phyloP scores from a whole-genome alignment of 2,888 invertebrate species.

The Erebia ligea region DNA sequence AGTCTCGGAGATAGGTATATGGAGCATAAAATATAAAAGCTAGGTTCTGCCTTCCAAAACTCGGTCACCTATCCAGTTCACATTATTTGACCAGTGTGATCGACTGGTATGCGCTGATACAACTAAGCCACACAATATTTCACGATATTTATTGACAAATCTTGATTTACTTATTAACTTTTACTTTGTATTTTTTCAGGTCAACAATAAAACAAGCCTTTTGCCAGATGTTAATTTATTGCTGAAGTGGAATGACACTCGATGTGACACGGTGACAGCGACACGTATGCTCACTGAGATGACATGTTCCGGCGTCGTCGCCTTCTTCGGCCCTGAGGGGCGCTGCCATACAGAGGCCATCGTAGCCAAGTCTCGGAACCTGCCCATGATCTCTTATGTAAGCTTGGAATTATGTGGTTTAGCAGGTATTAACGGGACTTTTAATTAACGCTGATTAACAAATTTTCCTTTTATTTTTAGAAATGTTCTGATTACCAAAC shows the following conservation, averaged over 20 bases:
- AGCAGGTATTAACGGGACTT: neutral
- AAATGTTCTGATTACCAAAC: conserved; percentile 97
- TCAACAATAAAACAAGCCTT: conserved; percentile 87
- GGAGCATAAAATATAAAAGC: no score
- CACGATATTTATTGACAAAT: no score
- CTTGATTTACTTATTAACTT: no score
- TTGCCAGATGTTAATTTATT: conserved; percentile 89
- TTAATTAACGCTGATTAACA: neutral
- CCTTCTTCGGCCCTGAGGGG: conserved; percentile 98
- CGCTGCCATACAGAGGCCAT: conserved; percentile 97
- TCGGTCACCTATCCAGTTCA: no score
- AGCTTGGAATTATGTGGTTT: conserved; percentile 72
- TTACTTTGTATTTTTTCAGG: conserved; percentile 68
- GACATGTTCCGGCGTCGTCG: conserved; percentile 94
- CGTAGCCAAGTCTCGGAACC: conserved; percentile 95
- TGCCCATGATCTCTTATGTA: conserved; percentile 99
- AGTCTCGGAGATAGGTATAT: no score
- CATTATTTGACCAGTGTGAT: no score
- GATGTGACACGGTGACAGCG: conserved; percentile 92
- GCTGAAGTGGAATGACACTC: conserved; percentile 92
- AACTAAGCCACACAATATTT: no score
- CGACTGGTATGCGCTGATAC: no score
- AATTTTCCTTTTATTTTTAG: conserved; percentile 82
- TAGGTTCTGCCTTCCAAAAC: no score
- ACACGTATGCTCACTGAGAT: conserved; percentile 94